Evolutionary conservation across 2,797 vertebrate species (phyloP), one percentile per base, ranked within the genome.

Genomic region (Manis pentadactyla): DNA sequence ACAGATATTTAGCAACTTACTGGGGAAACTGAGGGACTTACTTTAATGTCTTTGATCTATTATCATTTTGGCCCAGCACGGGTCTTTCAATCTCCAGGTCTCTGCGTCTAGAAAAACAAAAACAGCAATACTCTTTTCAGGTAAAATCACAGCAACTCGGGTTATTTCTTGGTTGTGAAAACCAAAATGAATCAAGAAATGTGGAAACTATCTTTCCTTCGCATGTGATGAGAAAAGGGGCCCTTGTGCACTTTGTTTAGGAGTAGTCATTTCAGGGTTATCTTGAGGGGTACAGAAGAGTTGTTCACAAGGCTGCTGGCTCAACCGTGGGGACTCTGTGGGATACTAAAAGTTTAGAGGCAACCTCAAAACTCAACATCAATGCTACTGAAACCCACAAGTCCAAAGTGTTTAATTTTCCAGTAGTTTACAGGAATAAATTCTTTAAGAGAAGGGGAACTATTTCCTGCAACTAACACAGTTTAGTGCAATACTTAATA

Each of bases 31-130:
- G 27, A 91, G 7, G 90, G 31, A 98, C 99, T 98, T 98, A 99
- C 99, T 99, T 99, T 96, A 99, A 98, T 0, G 99, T 99, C 98
- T 98, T 99, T 97, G 98, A 98, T 25, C 95, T 97, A 63, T 98
- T 98, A 96, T 99, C 99, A 92, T 98, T 99, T 96, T 99, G 96
- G 92, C 99, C 99, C 63, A 98, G 87, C 75, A 99, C 15, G 0
- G 99, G 99, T 93, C 99, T 99, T 98, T 99, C 99, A 78, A 99
- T 99, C 97, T 99, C 99, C 97, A 99, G 97, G 96, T 99, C 99
- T 97, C 97, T 98, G 34, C 99, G 99, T 95, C 99, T 99, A 96
- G 63, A 97, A 98, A 89, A 96, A 82, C 96, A 98, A 97, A 61
- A 49, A 87, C 95, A 98, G 63, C 53, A 97, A 87, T 4, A 55